Conservation (phyloP, 37 sponge, comb jelly and placozoan species). For the Spongia lamella region DNA sequence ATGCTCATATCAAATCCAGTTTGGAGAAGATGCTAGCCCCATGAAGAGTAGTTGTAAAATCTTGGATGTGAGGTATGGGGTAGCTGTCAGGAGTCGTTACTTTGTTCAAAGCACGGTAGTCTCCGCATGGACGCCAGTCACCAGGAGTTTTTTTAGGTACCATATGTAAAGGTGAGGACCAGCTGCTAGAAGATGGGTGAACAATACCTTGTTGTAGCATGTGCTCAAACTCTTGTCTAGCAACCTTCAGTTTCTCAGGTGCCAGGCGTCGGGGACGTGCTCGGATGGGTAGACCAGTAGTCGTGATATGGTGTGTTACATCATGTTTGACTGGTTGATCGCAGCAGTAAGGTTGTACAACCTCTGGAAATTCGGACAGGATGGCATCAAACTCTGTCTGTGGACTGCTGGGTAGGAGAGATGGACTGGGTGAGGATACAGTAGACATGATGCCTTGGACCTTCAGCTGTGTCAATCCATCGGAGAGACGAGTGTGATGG, state of each 20-base stretch:
- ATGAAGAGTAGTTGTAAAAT: conserved; percentile 36
- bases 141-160: too few species aligned
- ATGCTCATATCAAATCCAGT: conserved; percentile 48
- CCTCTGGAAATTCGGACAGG: conserved; percentile 17
- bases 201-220: too few species aligned
- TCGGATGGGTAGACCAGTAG: conserved; percentile 38
- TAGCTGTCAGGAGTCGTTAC: conserved; percentile 46
- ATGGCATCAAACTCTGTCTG: conserved; percentile 1
- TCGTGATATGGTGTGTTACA: conserved; percentile 33
- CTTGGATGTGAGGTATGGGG: conserved; percentile 60
- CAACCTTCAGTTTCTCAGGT: conserved; percentile 22
- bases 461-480: conserved; percentile 21
- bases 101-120: too few species aligned
- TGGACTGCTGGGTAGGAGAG: neutral
- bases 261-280: conserved; percentile 38
- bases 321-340: conserved; percentile 10
- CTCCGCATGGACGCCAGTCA: conserved; percentile 64
- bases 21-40: conserved; percentile 45
- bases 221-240: too few species aligned
- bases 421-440: conserved; percentile 1
- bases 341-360: neutral
- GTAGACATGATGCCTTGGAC: conserved; percentile 31
- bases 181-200: conserved; percentile 26
- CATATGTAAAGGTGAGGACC: conserved; percentile 47
- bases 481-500: neutral